These are phyloP conservation scores for Chitala chitala DNA, from an alignment of 2,113 vertebrate species.

Conservation along the genomic window DNA sequence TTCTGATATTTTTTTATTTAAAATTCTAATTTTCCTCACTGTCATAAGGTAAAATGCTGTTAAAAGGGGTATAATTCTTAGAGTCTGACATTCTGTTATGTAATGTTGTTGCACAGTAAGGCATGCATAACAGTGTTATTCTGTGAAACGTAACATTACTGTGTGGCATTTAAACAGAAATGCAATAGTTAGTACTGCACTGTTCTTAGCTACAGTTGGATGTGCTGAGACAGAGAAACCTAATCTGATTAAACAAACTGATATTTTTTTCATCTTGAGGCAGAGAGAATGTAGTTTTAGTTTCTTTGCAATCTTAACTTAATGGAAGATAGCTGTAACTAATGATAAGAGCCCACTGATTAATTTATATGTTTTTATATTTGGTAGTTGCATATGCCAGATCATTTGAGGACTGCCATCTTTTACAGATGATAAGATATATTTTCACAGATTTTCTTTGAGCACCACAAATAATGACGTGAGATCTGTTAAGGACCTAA, in stretches of 20 bases:
- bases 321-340: not conserved
- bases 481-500: constrained; percentile 10
- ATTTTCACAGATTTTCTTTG: not conserved
- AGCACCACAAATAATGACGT: not conserved
- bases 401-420: not conserved
- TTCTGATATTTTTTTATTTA: not conserved
- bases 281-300: not conserved
- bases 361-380: not conserved
- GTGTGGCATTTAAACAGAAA: not conserved
- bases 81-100: not conserved
- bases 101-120: not conserved
- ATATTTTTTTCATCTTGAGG: not conserved
- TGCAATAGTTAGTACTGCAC: no score
- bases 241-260: not conserved
- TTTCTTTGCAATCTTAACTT: not conserved
- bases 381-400: not conserved
- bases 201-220: no score
- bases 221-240: no score
- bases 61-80: not conserved
- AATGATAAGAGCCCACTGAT: no score
- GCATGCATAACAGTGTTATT: not conserved
- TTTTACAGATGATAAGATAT: not conserved
- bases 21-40: not conserved
- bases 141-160: no score
- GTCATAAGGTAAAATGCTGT: not conserved